Base-by-base conservation (phyloP, 2,113 vertebrate species). In the Panthera uncia region DNA sequence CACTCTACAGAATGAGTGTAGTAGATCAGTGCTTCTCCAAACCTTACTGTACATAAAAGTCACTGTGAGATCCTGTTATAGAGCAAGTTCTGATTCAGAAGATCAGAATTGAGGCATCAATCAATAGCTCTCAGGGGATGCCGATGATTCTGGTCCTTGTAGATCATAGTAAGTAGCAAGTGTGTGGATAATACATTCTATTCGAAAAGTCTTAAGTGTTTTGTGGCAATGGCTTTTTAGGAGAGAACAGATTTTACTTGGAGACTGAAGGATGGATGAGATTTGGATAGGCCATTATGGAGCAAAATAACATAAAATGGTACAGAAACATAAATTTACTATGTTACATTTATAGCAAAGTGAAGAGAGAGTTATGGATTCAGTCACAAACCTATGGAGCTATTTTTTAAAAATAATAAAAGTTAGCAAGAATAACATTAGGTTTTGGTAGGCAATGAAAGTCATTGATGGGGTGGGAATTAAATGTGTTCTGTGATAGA, bases 241-340 rank as follows among this genome's bases (percentile, higher is more conserved):
- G 19, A 65, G 9, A 96, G 38, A 84, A 19, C 19, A 4, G 25
- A 89, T 81, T 98, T 94, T 89, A 84, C 23, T 66, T 68, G 66
- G 16, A 55, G 16, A 19, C 73, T 84, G 66, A 93, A 94, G 29
- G 19, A 57, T 88, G 65, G 19, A 52, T 83, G 48, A 89, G 10
- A 89, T 18, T 87, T 92, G 31, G 12, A 85, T 89, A 93, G 95
- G 23, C 4, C 66, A 73, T 33, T 88, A 83, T 68, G 29, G 41
- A 50, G 11, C 16, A 92, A 96, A 89, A 73, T 73, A 78, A 50
- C 73, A 83, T 50, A 79, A 95, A 90, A 93, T n/a, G 12, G 16
- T 33, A 84, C 0, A 73, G 55, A 78, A 68, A 57, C 14, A 81
- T 97, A 16, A 93, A 92, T 52, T 52, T 82, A 55, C 38, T 61